A percentile compares a stretch with the other conserved stretches of the same genome.
Conservation (phyloP, 2,113 vertebrate species). For the Columbina picui region DNA sequence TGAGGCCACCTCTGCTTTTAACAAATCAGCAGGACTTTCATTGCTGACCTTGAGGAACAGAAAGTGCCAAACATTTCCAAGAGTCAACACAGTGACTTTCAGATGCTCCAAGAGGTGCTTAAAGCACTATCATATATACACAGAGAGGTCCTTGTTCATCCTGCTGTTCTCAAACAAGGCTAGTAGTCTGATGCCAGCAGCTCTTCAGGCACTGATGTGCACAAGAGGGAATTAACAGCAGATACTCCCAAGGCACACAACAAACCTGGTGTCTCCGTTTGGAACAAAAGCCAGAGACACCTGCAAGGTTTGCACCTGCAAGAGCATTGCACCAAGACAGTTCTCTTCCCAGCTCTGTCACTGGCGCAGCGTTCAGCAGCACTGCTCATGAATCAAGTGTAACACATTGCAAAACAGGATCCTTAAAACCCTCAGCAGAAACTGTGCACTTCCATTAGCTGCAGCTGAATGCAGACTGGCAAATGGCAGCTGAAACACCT, state of each 20-base stretch:
- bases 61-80: background rate
- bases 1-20: background rate
- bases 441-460: background rate
- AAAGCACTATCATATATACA: background rate
- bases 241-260: background rate
- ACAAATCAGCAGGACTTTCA: constrained; percentile 5
- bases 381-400: background rate
- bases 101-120: background rate
- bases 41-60: background rate
- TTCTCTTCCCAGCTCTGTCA: background rate
- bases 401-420: background rate
- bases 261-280: background rate
- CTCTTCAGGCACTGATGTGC: background rate
- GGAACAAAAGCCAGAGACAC: background rate
- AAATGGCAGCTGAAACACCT: background rate
- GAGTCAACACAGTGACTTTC: background rate
- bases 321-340: background rate
- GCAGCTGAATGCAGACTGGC: background rate
- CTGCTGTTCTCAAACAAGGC: background rate
- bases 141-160: background rate
- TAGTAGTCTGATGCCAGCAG: background rate
- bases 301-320: background rate
- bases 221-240: background rate
- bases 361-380: background rate
- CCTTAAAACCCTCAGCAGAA: background rate